A percentile compares a stretch with the other conserved stretches of the same genome.
phyloP scores from a whole-genome alignment of 2,888 invertebrate genomes.

The Acronicta aceris region DNA sequence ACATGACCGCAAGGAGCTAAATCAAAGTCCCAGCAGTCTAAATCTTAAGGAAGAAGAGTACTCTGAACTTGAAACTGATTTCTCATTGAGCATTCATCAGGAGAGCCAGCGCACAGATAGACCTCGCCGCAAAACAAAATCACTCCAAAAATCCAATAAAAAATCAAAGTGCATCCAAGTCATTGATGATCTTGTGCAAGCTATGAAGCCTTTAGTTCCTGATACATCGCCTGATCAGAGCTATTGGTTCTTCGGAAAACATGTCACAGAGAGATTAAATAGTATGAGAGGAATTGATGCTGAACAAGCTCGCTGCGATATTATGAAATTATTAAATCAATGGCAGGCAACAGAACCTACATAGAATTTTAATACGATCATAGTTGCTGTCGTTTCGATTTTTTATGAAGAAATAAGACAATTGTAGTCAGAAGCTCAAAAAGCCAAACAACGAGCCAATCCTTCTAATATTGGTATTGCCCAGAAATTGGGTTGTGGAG shows the following conservation, averaged over 20 bases:
- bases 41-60: conserved; percentile 70
- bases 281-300: conserved; percentile 75
- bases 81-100: conserved; percentile 67
- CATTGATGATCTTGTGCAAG: conserved; percentile 72
- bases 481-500: too few species aligned
- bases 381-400: too few species aligned
- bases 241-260: conserved; percentile 81
- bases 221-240: conserved; percentile 53
- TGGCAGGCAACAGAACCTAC: conserved; percentile 28
- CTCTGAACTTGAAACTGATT: conserved; percentile 61
- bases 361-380: conserved; percentile 12
- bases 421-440: too few species aligned
- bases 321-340: conserved; percentile 66
- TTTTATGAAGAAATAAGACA: too few species aligned
- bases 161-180: conserved; percentile 70
- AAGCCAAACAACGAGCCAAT: too few species aligned
- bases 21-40: conserved; percentile 11
- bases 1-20: conserved; percentile 38
- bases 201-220: conserved; percentile 73
- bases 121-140: conserved; percentile 64
- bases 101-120: conserved; percentile 72
- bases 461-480: too few species aligned
- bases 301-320: conserved; percentile 70
- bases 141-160: conserved; percentile 44
- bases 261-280: conserved; percentile 77